Base-by-base conservation (phyloP, 2,888 invertebrate species). In the Formica aserva region DNA sequence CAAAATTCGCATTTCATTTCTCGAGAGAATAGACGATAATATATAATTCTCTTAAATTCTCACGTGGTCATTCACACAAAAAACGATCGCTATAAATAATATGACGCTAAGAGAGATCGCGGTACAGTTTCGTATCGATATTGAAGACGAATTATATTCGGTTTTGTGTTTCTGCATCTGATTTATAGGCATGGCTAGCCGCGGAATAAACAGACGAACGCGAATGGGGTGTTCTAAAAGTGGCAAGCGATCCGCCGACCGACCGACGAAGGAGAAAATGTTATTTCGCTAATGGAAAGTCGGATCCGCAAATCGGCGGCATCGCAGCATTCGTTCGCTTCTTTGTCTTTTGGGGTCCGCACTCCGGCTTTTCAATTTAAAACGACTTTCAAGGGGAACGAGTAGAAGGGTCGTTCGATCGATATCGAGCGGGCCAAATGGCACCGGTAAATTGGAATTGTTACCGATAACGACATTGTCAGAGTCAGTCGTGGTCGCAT, bases 221-320 rank as follows among this genome's bases (percentile, higher is more conserved):
- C 22, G 41, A 57, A 32, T 18, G 55, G 29, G 35, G 18, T 52
- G 57, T 48, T 81, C 32, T 57, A 52, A 85, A 87, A 76, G 72
- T 74, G 65, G 74, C 11, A 45, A 69, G 57, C 57, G 57, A 45
- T 29, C 35, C 35, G 55, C 55, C 38, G 52, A 38, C 38, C 60
- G 60, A 69, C 62, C 55, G 29, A 62, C 38, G 78, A 82, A 84
- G 52, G 57, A 74, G 80, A 74, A 81, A 80, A 88, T 84, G 84
- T 77, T 88, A 86, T 88, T 88, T 86, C 88, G 83, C 86, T 88
- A 88, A 88, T 88, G 88, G 88, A 88, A 88, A 84, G 84, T 81
- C 82, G 62, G 84, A 84, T 86, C 88, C 83, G 71, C 87, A 82
- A 88, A 87, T 88, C 89, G 85, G 66, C 75, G 76, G 88, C 76